phyloP scores from a whole-genome alignment of 2,113 vertebrate species.

The Microtus richardsoni region DNA sequence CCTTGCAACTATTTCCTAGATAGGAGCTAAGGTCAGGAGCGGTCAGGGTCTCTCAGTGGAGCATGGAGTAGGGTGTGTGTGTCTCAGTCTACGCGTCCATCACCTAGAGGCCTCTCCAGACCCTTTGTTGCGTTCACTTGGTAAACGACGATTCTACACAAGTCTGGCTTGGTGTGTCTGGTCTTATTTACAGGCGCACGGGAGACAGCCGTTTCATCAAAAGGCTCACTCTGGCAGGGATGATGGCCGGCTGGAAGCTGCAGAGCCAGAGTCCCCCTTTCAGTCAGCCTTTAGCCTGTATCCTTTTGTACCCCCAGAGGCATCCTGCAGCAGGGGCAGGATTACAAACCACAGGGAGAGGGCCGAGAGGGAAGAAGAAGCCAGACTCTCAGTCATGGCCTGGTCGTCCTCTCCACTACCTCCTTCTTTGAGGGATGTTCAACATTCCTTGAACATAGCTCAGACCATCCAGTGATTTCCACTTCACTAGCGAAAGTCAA shows the following conservation, averaged over 20 bases:
- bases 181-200: background rate
- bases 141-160: background rate
- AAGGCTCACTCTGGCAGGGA: background rate
- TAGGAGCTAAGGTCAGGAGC: constrained; percentile 3
- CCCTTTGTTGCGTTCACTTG: background rate
- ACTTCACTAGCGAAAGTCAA: constrained; percentile 2
- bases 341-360: background rate
- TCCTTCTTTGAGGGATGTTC: background rate
- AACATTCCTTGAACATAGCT: background rate
- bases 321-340: background rate
- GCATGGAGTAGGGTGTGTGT: background rate
- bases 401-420: too few species aligned
- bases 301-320: too few species aligned
- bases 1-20: background rate
- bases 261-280: background rate
- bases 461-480: background rate
- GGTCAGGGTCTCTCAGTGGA: background rate
- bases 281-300: background rate
- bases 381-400: background rate
- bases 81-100: background rate
- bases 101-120: background rate
- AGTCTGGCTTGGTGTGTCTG: background rate
- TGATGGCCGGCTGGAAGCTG: background rate
- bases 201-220: background rate
- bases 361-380: background rate